Percentiles rank a stretch among this genome's conserved stretches.
phyloP scores from a whole-genome alignment of 2,797 vertebrate genomes.

The Lindbergichthys nudifrons region DNA sequence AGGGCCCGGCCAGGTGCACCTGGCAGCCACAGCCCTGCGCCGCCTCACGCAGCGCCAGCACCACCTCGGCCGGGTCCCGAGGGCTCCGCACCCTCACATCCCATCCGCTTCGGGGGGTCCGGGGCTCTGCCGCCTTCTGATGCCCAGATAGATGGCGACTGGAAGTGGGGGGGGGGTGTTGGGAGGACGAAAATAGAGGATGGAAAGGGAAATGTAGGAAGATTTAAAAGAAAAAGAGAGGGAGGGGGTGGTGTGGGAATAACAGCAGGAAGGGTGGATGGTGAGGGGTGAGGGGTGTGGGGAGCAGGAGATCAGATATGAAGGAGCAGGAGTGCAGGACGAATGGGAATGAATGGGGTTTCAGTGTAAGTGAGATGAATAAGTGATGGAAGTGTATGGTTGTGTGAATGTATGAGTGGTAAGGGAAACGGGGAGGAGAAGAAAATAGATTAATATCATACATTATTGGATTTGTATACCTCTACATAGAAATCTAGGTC shows the following conservation, averaged over 20 bases:
- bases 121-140: conserved; percentile 93
- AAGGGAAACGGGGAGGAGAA: conserved; percentile 24
- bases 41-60: conserved; percentile 88
- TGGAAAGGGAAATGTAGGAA: background rate
- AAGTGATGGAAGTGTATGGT: conserved; percentile 7
- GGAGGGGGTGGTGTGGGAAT: background rate
- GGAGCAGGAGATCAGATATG: background rate
- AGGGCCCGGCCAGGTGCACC: conserved; percentile 90
- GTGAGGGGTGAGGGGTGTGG: background rate
- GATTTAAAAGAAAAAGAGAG: background rate
- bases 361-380: conserved; percentile 5
- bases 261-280: background rate
- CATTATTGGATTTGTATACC: conserved; percentile 2
- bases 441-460: conserved; percentile 45
- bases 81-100: conserved; percentile 91
- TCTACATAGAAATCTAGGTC: background rate
- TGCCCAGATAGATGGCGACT: conserved; percentile 98
- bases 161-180: background rate
- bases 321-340: background rate
- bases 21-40: conserved; percentile 88
- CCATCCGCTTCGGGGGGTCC: conserved; percentile 95
- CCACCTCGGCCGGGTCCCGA: conserved; percentile 89
- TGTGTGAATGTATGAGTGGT: conserved; percentile 29
- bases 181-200: background rate
- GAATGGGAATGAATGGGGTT: background rate